Evolutionary conservation across 1,140 invertebrate species (phyloP).

Genomic region (Rhagoletis zephyria): DNA sequence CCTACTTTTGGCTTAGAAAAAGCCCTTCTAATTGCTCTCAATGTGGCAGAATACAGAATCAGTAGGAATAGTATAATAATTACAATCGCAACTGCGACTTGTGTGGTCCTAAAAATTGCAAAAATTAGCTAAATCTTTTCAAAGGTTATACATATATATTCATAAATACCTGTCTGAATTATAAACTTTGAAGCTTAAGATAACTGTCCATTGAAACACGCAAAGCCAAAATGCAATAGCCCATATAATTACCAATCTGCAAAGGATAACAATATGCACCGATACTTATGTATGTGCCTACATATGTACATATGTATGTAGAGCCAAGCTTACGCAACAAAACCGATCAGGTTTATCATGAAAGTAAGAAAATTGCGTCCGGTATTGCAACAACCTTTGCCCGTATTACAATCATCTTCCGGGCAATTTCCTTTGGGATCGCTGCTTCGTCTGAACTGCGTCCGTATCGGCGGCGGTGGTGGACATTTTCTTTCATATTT

Average conservation of each 20-base stretch:
- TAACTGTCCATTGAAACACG: neutral
- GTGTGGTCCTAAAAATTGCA: neutral
- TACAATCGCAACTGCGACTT: constrained; percentile 6
- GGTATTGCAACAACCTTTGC: constrained; percentile 25
- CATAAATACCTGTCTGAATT: constrained; percentile 14
- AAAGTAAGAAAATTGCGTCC: constrained; percentile 1
- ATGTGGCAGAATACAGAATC: neutral
- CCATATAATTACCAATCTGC: constrained; percentile 15
- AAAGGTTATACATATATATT: neutral
- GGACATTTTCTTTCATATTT: neutral
- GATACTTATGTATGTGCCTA: too few species aligned
- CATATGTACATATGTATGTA: too few species aligned
- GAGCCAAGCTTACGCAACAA: neutral
- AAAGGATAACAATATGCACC: neutral
- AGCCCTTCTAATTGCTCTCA: neutral
- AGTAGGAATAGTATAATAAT: constrained; percentile 1
- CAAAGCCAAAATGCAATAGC: neutral
- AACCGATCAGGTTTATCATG: constrained; percentile 7
- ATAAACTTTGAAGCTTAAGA: constrained; percentile 24
- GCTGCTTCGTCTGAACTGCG: neutral
- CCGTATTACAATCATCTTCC: constrained; percentile 33
- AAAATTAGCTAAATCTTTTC: neutral
- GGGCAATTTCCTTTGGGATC: neutral
- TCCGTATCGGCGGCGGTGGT: neutral
- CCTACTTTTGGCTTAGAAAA: neutral